Base-by-base conservation (phyloP, 2,113 vertebrate species). In the Ptyas mucosa region DNA sequence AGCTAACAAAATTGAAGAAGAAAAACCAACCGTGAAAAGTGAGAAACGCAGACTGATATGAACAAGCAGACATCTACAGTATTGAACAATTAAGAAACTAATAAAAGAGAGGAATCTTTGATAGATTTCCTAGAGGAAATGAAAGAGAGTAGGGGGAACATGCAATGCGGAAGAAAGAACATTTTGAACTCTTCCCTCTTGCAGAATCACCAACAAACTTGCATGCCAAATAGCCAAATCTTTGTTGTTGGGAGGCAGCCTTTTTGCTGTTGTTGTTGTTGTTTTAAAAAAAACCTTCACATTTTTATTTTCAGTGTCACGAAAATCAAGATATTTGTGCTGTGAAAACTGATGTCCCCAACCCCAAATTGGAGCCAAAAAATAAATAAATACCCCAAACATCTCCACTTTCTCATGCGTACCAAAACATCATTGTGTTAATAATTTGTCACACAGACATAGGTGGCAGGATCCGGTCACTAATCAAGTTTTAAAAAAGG, bases 211-310 rank as follows among this genome's bases (percentile, higher is more conserved):
- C 18, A 81, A 39, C 7, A 81, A 20, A 39, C 18, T 4, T 81
- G 75, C 34, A 43, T 3, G 3, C 7, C 69, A 39, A 7, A 39
- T 39, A 81, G 8, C 4, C 64, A 75, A 8, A 8, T 8, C 8
- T 39, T 81, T 39, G n/a, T 39, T 20, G 15, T 20, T 1, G n/a
- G n/a, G n/a, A 75, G n/a, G 14, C 15, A 18, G 15, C 5, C n/a
- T 75, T 75, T 75, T 34, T 43, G 43, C 5, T 49, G 46, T 49
- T 49, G 46, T 49, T 49, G 46, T 49, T 49, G 34, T 92, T 52
- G 34, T 52, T 97, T 95, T 97, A 97, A 96, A 98, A 98, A 98
- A 98, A 57, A 57, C 0, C 49, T 94, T 46, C 91, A 0, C 94
- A 93, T 95, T 94, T 96, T 97, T 96, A 97, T 95, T 96, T 18